These are phyloP conservation scores for Perca fluviatilis DNA, from an alignment of 2,113 vertebrate species.

Conservation along the genomic window DNA sequence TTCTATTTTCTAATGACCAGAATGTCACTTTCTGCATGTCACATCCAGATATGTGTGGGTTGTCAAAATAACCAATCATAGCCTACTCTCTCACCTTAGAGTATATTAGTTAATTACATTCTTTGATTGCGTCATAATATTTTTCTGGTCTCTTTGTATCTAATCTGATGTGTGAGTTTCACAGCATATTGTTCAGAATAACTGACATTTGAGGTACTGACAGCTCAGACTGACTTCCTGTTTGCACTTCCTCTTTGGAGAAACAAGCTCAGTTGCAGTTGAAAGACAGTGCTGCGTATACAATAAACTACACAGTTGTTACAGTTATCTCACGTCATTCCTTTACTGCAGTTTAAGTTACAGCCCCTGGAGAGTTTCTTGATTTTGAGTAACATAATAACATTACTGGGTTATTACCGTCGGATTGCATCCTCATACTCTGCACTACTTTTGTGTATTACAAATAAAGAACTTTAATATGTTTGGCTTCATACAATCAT, in stretches of 20 bases:
- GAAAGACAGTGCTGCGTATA: constrained; percentile 3
- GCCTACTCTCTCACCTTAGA: no score
- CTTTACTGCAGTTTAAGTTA: neutral
- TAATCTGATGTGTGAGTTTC: neutral
- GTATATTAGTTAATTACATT: neutral
- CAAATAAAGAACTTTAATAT: constrained; percentile 1
- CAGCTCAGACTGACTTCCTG: constrained; percentile 80
- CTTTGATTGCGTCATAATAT: neutral
- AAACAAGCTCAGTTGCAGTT: constrained; percentile 36
- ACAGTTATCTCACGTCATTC: neutral
- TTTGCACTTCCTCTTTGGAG: constrained; percentile 81
- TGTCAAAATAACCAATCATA: constrained; percentile 1
- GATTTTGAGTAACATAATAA: neutral
- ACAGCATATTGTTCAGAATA: constrained; percentile 33
- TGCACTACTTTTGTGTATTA: neutral
- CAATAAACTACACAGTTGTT: neutral
- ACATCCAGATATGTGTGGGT: neutral
- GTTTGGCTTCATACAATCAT: neutral
- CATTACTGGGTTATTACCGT: neutral
- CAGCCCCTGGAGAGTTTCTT: neutral
- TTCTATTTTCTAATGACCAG: constrained; percentile 1
- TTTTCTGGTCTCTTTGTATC: neutral
- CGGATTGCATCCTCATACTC: neutral
- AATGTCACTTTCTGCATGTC: constrained; percentile 27
- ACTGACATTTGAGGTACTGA: constrained; percentile 53